Base-by-base conservation (phyloP, 2,113 vertebrate genomes). In the Lethenteron reissneri region DNA sequence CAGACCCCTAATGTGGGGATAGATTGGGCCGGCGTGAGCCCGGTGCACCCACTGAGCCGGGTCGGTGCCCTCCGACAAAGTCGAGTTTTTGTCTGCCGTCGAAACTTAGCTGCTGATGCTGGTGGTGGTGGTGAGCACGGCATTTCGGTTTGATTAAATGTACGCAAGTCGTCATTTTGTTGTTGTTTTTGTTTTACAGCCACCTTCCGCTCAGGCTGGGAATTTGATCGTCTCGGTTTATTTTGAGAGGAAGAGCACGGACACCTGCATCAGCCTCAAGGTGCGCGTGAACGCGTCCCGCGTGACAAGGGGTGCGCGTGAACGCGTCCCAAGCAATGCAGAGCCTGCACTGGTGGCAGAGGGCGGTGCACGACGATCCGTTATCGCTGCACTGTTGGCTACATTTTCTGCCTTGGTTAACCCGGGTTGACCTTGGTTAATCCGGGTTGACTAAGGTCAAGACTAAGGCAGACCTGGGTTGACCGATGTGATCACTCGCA, bases 141-240 rank as follows among this genome's bases (percentile, higher is more conserved):
- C 62, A 68, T 6, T n/a, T n/a, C 15, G 10, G 21, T 11, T 15
- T 17, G 11, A 21, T 68, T 68, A 9, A 15, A 68, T 17, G n/a
- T 17, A 9, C 62, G n/a, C 11, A 9, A 21, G 21, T 11, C 21
- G 9, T 68, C 62, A 17, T 17, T n/a, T 10, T 3, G 10, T 10
- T 71, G 19, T 11, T 15, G 71, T 58, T 13, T n/a, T 73, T 62
- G 75, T 58, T 77, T 57, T 72, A n/a, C 64, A 74, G 21, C 0
- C 78, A 97, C 91, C 81, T 97, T 57, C 95, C 90, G 21, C 21
- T 2, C 92, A 97, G 78, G 94, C 94, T 1, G 94, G 94, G 8
- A 92, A 99, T 74, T 82, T 99, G 74, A 99, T 99, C 78, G 90
- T 99, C 5, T 92, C 97, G 70, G 87, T 97, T 11, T 97, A 96